Evolutionary conservation across 2,888 invertebrate genomes (phyloP), one percentile per base, ranked within the genome.

Genomic region (Drosophila paracracens): DNA sequence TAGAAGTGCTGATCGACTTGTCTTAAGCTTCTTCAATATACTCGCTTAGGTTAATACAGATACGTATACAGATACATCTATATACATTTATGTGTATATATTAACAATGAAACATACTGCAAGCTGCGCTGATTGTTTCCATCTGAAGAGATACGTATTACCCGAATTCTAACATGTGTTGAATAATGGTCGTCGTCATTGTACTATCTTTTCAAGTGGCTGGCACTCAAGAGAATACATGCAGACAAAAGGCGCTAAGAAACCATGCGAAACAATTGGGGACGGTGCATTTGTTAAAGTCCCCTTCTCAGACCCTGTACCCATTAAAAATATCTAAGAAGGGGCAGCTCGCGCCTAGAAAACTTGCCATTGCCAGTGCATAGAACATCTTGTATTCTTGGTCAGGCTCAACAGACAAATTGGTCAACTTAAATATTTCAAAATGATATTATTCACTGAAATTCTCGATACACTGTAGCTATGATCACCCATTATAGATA

Each of bases 71-170:
- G 33, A 25, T 8, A 52, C 16, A 33, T 11, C 27, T 2, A 38
- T 6, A 52, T 11, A 13, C 6, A 51, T 46, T 7, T 16, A 7
- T 16, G 8, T 18, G 27, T 50, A 1, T 10, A 11, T 29, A 27
- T 18, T 50, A 27, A 36, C 54, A 54, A 36, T 11, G 36, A 38
- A 33, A 38, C 1, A 8, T 8, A 29, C 16, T 29, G 40, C 40
- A 16, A 43, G 21, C 57, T 18, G 29, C 21, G 31, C 21, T 31
- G 40, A 43, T 57, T 57, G 43, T 43, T 43, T 57, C 57, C 57
- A 57, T 31, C 57, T 57, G 43, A 57, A 43, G 21, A 18, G 31
- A 31, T 25, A 11, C 38, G 38, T 38, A 57, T 18, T 43, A 57
- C 7, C 40, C 40, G 29, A 31, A 31, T 57, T 21, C 21, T 25